phyloP scores from a whole-genome alignment of 53 echinoderm and acorn worm genomes.

The Holothuria leucospilota region DNA sequence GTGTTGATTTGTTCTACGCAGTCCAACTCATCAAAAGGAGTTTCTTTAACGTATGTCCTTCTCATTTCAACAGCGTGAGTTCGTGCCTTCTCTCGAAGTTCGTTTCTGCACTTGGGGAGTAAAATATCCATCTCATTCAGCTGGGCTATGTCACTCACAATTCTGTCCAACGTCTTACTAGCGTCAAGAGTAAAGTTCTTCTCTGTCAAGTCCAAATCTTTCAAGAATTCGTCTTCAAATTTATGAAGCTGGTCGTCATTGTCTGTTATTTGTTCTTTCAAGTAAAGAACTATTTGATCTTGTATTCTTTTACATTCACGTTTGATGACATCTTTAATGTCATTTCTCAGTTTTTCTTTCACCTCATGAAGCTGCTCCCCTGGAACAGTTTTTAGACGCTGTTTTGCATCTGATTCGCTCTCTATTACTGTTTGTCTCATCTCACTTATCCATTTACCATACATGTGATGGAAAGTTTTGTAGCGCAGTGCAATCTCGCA shows the following conservation, averaged over 20 bases:
- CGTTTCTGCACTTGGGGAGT: conserved; percentile 11
- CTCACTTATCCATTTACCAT: conserved; percentile 30
- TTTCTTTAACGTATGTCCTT: not conserved
- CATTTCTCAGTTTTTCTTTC: not conserved
- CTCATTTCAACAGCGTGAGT: conserved; percentile 5
- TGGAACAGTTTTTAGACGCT: not conserved
- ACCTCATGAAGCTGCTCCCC: not conserved
- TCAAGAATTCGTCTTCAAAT: conserved; percentile 18
- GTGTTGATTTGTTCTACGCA: not conserved
- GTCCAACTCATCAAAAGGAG: not conserved
- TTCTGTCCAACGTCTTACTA: not conserved
- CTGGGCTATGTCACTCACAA: not conserved
- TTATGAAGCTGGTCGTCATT: conserved; percentile 4
- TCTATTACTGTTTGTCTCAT: conserved; percentile 32
- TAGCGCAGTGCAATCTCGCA: conserved; percentile 6
- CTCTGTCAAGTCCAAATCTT: not conserved
- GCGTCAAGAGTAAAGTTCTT: not conserved
- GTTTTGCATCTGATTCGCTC: conserved; percentile 20
- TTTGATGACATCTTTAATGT: not conserved
- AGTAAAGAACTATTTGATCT: not conserved
- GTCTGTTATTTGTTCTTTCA: not conserved
- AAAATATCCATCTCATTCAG: conserved; percentile 18
- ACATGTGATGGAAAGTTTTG: conserved; percentile 15
- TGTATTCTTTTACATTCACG: not conserved
- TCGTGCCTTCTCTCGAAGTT: conserved; percentile 18